Base-by-base conservation (phyloP, 2,888 invertebrate species). In the Xanthia togata region DNA sequence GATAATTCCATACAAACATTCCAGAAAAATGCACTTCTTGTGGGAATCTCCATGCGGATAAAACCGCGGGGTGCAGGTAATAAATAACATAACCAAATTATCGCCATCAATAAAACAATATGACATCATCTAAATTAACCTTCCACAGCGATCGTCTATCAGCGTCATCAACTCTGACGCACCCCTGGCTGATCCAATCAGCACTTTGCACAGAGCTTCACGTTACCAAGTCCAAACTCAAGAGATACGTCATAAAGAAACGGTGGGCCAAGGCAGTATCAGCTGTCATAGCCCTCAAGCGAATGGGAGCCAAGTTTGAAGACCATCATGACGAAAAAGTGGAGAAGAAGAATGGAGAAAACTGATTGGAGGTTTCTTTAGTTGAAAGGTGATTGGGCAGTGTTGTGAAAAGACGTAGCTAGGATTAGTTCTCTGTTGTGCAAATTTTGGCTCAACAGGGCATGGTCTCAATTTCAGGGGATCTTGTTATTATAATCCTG, bases 231-330 rank as follows among this genome's bases (percentile, higher is more conserved):
- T 97, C 97, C 47, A 98, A 98, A 92, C 96, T 99, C 87, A 98
- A 98, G 94, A 97, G 98, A 82, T 99, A 98, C 93, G 98, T 99
- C 81, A 98, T 98, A 94, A 98, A 98, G 95, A 98, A 98, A 92
- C 97, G 99, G 65, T 99, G 99, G 99, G 97, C 98, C 88, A 99
- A 98, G 94, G 98, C 98, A 0, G 98, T 98, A 53, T 98, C 98
- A 86, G 98, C 98, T 6, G 98, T 99, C 89, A 97, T 99, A 83
- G 99, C 99, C 2, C 96, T 99, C 69, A 97, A 97, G 90, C 95
- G 99, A 89, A 99, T 99, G 99, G 98, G 98, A 11, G 98, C 98
- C 53, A 98, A 97, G 92, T 97, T 98, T 82, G 97, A 98, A 87
- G 94, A 94, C 47, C 91, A 93, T 0, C 91, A 90, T 4, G 93